phyloP scores from a whole-genome alignment of 2,888 invertebrate species.

The Argyra leucocephala region DNA sequence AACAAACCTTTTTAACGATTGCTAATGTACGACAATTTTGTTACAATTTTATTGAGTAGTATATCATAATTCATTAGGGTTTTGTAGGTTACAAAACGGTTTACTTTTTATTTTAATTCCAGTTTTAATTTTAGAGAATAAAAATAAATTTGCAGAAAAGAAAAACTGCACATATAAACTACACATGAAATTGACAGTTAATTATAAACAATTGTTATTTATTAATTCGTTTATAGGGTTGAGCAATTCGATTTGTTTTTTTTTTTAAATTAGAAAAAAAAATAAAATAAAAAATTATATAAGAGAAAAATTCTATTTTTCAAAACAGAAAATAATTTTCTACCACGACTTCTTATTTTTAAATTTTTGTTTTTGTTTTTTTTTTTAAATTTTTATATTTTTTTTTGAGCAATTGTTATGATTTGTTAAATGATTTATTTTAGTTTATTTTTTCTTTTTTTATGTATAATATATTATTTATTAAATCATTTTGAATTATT shows the following conservation, averaged over 20 bases:
- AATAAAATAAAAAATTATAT: too few relatives aligned
- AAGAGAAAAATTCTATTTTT: not conserved
- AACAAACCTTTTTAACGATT: too few relatives aligned
- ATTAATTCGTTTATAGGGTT: slow-evolving; percentile 1
- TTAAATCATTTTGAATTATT: not conserved
- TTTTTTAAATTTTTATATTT: too few relatives aligned
- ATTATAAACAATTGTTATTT: slow-evolving; percentile 3
- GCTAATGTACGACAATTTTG: too few relatives aligned
- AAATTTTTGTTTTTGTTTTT: too few relatives aligned
- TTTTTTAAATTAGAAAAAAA: not conserved
- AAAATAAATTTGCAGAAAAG: too few relatives aligned
- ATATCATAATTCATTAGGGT: too few relatives aligned
- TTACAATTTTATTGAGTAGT: too few relatives aligned
- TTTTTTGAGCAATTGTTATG: not conserved
- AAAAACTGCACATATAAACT: not conserved
- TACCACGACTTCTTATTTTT: slow-evolving; percentile 3
- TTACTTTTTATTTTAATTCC: too few relatives aligned
- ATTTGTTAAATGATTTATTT: slow-evolving; percentile 1
- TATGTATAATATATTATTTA: not conserved
- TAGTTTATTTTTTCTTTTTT: too few relatives aligned
- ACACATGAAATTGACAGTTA: not conserved
- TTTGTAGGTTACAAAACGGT: too few relatives aligned
- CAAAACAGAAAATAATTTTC: not conserved
- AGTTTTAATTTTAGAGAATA: too few relatives aligned
- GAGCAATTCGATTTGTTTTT: not conserved